phyloP scores from a whole-genome alignment of 2,888 invertebrate genomes.

The Ennomos quercinarius region DNA sequence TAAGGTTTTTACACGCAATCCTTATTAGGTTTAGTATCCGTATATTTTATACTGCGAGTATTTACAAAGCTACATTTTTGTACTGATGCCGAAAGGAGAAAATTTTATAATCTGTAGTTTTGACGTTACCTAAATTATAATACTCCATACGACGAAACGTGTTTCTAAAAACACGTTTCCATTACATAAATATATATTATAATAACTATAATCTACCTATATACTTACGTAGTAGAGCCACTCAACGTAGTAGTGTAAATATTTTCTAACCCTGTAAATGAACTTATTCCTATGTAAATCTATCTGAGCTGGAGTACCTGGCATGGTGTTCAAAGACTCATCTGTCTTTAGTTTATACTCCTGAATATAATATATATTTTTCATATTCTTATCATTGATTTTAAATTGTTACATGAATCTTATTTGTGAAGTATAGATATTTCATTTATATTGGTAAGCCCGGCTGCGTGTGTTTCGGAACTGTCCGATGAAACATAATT shows the following conservation, averaged over 20 bases:
- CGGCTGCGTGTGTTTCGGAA: slow-evolving; percentile 9
- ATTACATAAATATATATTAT: background rate
- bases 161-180: background rate
- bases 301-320: slow-evolving; percentile 33
- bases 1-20: slow-evolving; percentile 76
- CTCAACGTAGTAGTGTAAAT: background rate
- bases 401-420: slow-evolving; percentile 12
- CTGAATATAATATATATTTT: slow-evolving; percentile 23
- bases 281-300: slow-evolving; percentile 12
- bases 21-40: slow-evolving; percentile 68
- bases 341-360: slow-evolving; percentile 31
- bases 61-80: slow-evolving; percentile 37
- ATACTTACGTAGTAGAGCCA: slow-evolving; percentile 1
- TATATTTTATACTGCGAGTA: slow-evolving; percentile 73
- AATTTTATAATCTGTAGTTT: slow-evolving; percentile 21
- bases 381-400: slow-evolving; percentile 21
- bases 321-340: slow-evolving; percentile 35
- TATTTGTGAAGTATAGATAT: slow-evolving; percentile 7
- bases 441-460: slow-evolving; percentile 8
- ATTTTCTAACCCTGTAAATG: background rate
- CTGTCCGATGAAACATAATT: background rate
- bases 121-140: slow-evolving; percentile 21
- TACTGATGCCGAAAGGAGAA: slow-evolving; percentile 35
- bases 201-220: background rate
- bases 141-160: slow-evolving; percentile 20